Evolutionary conservation across 2,888 invertebrate genomes (phyloP).

Genomic region (Dynastes maya): DNA sequence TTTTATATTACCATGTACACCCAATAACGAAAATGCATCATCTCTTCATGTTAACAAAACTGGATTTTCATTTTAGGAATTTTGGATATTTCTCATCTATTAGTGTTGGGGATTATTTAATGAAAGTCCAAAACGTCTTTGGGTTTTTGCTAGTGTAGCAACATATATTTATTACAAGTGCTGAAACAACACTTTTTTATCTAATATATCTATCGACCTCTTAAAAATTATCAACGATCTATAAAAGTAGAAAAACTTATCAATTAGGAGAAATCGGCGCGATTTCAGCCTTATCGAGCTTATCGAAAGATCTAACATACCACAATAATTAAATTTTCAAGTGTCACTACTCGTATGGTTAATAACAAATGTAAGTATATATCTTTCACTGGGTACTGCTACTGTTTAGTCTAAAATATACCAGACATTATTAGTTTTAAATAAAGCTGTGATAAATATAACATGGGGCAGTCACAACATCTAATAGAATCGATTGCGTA

Average conservation of each 20-base stretch:
- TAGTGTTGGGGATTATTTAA: too few species aligned
- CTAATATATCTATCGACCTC: not conserved
- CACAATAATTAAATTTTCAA: slow-evolving; percentile 17
- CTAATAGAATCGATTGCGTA: not conserved
- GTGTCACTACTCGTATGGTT: not conserved
- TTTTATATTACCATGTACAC: too few species aligned
- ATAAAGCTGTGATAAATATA: not conserved
- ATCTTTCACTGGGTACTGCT: not conserved
- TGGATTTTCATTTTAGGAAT: too few species aligned
- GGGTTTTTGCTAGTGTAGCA: too few species aligned
- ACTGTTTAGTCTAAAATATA: not conserved
- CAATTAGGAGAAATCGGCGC: slow-evolving; percentile 13
- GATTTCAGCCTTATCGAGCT: not conserved
- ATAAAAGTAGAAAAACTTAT: not conserved
- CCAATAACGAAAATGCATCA: too few species aligned
- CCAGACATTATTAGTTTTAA: not conserved
- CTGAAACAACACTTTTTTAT: too few species aligned
- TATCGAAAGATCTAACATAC: slow-evolving; percentile 6
- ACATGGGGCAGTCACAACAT: not conserved
- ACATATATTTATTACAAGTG: too few species aligned
- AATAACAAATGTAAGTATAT: not conserved
- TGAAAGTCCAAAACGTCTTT: too few species aligned
- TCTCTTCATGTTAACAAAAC: too few species aligned
- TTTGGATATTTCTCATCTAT: too few species aligned
- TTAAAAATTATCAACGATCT: not conserved